phyloP scores from a whole-genome alignment of 1,140 invertebrate species.

The Pantala flavescens region DNA sequence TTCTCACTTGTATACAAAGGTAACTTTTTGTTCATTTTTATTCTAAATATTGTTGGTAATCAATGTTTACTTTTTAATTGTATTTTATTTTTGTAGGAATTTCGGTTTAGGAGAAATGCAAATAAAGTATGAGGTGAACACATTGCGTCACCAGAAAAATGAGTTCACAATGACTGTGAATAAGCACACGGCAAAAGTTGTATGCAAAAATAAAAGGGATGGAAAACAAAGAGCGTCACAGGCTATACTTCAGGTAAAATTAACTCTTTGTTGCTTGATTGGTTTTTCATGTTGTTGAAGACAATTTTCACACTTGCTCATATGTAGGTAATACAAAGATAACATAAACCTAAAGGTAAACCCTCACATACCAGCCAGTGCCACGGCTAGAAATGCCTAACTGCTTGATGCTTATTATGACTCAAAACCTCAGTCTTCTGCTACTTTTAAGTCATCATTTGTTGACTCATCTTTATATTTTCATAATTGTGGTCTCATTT shows the following conservation, averaged over 20 bases:
- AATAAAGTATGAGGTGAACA: slow-evolving; percentile 78
- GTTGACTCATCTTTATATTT: no score
- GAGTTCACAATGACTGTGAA: slow-evolving; percentile 92
- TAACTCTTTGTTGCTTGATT: no score
- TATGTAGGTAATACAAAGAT: no score
- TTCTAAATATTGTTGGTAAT: background rate
- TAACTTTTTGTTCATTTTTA: slow-evolving; percentile 25
- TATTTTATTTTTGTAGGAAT: slow-evolving; percentile 45
- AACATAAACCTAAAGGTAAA: no score
- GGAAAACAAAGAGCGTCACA: slow-evolving; percentile 96
- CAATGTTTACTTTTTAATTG: slow-evolving; percentile 1
- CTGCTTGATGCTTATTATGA: no score
- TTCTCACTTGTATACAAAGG: slow-evolving; percentile 82
- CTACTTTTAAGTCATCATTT: no score
- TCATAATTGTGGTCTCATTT: no score
- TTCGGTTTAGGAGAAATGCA: slow-evolving; percentile 82
- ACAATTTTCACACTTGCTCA: no score
- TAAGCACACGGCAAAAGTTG: slow-evolving; percentile 76
- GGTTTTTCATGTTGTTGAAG: no score
- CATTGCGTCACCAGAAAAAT: slow-evolving; percentile 83
- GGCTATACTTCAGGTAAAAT: slow-evolving; percentile 69
- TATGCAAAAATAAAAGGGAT: slow-evolving; percentile 91
- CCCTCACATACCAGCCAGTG: no score
- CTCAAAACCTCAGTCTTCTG: no score
- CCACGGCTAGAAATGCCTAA: no score